Percentiles rank a stretch among this genome's conserved stretches.
Evolutionary conservation across 2,888 invertebrate species (phyloP).

Genomic region (Clistopyga incitator): DNA sequence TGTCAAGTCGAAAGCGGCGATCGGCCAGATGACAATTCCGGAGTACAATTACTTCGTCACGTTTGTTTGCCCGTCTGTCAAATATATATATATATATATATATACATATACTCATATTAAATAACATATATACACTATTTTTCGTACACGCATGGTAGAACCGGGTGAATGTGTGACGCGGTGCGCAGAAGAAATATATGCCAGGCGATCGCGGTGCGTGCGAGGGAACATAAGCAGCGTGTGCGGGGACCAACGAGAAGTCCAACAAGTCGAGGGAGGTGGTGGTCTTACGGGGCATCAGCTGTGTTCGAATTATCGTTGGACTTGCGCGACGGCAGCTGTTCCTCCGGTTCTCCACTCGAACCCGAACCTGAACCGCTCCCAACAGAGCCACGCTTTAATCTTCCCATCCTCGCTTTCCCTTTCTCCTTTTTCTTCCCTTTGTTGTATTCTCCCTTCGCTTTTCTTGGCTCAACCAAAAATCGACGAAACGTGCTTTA

Average conservation of each 20-base stretch:
- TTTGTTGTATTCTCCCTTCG: conserved; percentile 13
- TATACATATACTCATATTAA: conserved; percentile 1
- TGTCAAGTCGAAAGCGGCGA: background rate
- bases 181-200: conserved; percentile 35
- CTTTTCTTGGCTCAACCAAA: conserved; percentile 23
- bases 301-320: conserved; percentile 82
- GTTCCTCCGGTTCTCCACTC: conserved; percentile 63
- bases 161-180: conserved; percentile 15
- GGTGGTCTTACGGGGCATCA: conserved; percentile 77
- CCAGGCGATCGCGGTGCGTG: conserved; percentile 36
- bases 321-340: conserved; percentile 71
- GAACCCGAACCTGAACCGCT: conserved; percentile 58
- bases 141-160: conserved; percentile 3
- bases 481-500: conserved; percentile 21
- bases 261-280: conserved; percentile 72
- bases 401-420: conserved; percentile 34
- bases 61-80: conserved; percentile 30
- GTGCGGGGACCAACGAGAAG: conserved; percentile 67
- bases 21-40: conserved; percentile 16
- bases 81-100: conserved; percentile 22
- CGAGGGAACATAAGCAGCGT: conserved; percentile 14
- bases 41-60: conserved; percentile 33
- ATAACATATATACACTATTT: conserved; percentile 21
- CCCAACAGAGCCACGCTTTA: conserved; percentile 39
- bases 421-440: conserved; percentile 46